Conservation (phyloP, 2,888 invertebrate genomes). For the Xestia sexstrigata region DNA sequence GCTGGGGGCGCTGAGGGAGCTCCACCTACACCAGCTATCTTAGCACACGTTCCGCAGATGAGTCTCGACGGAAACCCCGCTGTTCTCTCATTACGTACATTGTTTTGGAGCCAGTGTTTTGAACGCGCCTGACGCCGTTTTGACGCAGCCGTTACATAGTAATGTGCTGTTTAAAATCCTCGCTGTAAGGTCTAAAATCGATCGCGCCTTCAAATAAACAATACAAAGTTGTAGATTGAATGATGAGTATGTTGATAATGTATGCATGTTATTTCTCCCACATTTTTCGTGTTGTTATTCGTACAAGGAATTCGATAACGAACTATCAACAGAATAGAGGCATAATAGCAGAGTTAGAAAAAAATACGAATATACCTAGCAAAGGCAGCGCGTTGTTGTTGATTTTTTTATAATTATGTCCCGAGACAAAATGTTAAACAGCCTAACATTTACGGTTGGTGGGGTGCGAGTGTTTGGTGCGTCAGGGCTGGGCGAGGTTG, state of each 20-base stretch:
- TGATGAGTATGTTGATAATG: conserved; percentile 69
- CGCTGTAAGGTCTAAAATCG: conserved; percentile 62
- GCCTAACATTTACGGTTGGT: conserved; percentile 60
- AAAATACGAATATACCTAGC: not conserved
- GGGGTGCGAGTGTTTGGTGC: conserved; percentile 65
- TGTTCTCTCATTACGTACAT: conserved; percentile 80
- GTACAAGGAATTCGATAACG: conserved; percentile 61
- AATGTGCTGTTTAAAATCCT: conserved; percentile 64
- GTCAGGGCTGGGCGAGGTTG: conserved; percentile 77
- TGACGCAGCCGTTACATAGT: conserved; percentile 58
- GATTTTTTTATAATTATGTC: conserved; percentile 22
- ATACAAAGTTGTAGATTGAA: conserved; percentile 67
- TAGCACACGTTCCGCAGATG: conserved; percentile 77
- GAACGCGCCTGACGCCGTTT: conserved; percentile 74
- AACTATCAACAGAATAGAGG: conserved; percentile 53
- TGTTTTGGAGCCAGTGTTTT: conserved; percentile 79
- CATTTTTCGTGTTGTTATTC: conserved; percentile 61
- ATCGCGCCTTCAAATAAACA: conserved; percentile 52
- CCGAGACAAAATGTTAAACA: conserved; percentile 40
- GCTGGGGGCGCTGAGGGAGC: conserved; percentile 67
- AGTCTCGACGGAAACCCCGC: conserved; percentile 79
- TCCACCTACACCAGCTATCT: conserved; percentile 69
- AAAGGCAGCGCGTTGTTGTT: not conserved
- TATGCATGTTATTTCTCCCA: conserved; percentile 62
- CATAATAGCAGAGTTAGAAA: conserved; percentile 30